Percentiles rank a stretch among this genome's conserved stretches.
These are phyloP conservation scores for Thymallus thymallus DNA, from an alignment of 2,113 vertebrate genomes.

Conservation along the genomic window DNA sequence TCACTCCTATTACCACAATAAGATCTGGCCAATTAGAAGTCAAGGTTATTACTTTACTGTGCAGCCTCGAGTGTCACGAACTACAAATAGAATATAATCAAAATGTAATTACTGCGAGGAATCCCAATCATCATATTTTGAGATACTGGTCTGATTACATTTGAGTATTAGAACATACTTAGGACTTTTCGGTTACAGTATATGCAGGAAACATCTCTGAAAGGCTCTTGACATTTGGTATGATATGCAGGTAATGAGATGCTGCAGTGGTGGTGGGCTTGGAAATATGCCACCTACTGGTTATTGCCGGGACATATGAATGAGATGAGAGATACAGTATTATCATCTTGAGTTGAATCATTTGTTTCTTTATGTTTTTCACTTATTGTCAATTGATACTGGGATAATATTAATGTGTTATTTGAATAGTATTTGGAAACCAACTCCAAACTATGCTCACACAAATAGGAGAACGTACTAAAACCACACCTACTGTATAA, in stretches of 20 bases:
- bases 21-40: too few species aligned
- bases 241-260: neutral
- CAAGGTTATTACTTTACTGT: too few species aligned
- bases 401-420: neutral
- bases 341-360: neutral
- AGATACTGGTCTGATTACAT: constrained; percentile 31
- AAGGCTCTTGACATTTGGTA: constrained; percentile 7
- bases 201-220: constrained; percentile 17
- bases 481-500: too few species aligned
- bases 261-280: neutral
- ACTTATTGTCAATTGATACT: neutral
- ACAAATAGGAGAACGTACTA: neutral
- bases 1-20: too few species aligned
- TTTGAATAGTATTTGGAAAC: neutral
- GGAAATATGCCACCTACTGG: constrained; percentile 5
- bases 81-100: constrained; percentile 64
- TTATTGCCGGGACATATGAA: neutral
- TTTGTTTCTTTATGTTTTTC: too few species aligned
- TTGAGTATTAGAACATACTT: constrained; percentile 12
- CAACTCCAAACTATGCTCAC: too few species aligned
- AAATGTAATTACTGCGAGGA: constrained; percentile 55
- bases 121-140: constrained; percentile 46
- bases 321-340: neutral
- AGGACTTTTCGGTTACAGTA: neutral
- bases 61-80: constrained; percentile 17